Percentiles rank a stretch among this genome's conserved stretches.
These are phyloP conservation scores for Papilio xuthus DNA, from an alignment of 1,140 invertebrate species.

Conservation along the genomic window DNA sequence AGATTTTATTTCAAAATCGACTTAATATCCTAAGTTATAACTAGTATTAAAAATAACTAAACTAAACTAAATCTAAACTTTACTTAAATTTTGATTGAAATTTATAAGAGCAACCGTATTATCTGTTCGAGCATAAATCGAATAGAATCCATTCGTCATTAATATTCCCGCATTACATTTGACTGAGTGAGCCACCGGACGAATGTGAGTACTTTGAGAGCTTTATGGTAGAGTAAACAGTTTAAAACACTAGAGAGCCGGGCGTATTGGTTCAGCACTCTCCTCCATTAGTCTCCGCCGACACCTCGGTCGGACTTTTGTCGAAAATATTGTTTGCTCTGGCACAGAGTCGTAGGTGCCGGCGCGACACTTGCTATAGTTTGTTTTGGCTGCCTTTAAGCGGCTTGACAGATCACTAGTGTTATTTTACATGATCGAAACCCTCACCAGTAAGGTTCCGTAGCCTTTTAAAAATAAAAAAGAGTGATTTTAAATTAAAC, in stretches of 20 bases:
- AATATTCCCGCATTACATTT: conserved; percentile 16
- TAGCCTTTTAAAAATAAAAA: not conserved
- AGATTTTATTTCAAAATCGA: not conserved
- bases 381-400: conserved; percentile 68
- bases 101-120: not conserved
- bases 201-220: conserved; percentile 61
- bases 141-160: not conserved
- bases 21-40: too few species aligned
- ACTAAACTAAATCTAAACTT: too few species aligned
- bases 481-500: not conserved
- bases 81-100: not conserved
- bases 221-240: conserved; percentile 78
- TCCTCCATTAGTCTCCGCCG: conserved; percentile 75
- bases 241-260: conserved; percentile 77
- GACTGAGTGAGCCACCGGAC: conserved; percentile 49
- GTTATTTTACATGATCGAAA: conserved; percentile 50
- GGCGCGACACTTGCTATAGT: conserved; percentile 70
- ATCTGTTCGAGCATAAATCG: conserved; percentile 11
- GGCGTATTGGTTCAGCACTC: conserved; percentile 75
- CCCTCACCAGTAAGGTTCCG: conserved; percentile 35
- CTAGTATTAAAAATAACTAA: too few species aligned
- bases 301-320: conserved; percentile 73
- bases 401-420: conserved; percentile 54
- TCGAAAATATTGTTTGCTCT: conserved; percentile 74
- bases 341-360: conserved; percentile 63